Evolutionary conservation across 2,113 vertebrate genomes (phyloP).

Genomic region (Saccopteryx leptura): DNA sequence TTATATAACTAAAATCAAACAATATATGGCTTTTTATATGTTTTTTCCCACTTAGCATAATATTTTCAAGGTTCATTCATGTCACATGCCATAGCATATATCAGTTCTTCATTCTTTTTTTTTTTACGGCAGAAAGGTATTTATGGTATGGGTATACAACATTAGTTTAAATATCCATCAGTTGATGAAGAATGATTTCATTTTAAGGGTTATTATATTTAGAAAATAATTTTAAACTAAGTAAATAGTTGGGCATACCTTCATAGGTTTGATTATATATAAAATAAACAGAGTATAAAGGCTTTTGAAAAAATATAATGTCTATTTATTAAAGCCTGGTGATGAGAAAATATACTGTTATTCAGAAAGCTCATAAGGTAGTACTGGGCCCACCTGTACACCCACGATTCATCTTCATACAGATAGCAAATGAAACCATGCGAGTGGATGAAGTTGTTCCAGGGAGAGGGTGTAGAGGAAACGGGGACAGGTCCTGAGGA

Average conservation of each 20-base stretch:
- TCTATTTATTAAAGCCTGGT: not conserved
- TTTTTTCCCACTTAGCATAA: not conserved
- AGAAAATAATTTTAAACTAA: constrained; percentile 44
- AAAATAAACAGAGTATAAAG: not conserved
- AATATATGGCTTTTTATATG: not conserved
- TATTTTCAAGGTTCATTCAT: not conserved
- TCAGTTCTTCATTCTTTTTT: constrained; percentile 27
- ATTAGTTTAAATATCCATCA: not conserved
- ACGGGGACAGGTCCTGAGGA: not conserved
- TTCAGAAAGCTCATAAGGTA: not conserved
- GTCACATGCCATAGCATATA: not conserved
- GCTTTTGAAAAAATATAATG: not conserved
- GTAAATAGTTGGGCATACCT: not conserved
- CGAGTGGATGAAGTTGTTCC: not conserved
- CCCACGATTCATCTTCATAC: not conserved
- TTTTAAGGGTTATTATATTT: constrained; percentile 42
- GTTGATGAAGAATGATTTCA: not conserved
- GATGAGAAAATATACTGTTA: not conserved
- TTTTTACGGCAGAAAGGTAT: not conserved
- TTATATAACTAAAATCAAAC: not conserved
- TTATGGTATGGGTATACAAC: not conserved
- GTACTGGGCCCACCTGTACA: not conserved
- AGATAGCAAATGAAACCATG: not conserved
- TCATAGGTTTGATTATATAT: not conserved
- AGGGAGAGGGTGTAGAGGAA: not conserved